phyloP scores from a whole-genome alignment of 2,113 vertebrate species.

The Pseudorectes ferrugineus region DNA sequence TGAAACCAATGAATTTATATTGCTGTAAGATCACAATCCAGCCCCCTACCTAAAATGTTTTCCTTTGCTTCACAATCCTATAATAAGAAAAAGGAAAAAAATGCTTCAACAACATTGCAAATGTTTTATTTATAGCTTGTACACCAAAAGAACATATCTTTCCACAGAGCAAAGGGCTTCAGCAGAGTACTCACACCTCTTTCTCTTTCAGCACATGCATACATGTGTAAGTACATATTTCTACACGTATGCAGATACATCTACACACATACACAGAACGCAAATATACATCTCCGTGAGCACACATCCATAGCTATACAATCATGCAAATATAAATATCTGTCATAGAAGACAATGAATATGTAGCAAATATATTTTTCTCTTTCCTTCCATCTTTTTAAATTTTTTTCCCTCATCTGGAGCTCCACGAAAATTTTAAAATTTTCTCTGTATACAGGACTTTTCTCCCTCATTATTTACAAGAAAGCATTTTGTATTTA shows the following conservation, averaged over 20 bases:
- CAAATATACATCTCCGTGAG: not conserved
- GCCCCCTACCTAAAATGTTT: not conserved
- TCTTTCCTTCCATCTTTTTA: not conserved
- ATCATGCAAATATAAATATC: not conserved
- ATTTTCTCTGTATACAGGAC: not conserved
- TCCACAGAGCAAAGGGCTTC: not conserved
- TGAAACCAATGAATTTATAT: not conserved
- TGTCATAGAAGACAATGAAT: not conserved
- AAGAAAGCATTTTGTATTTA: not conserved
- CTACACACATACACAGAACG: not conserved
- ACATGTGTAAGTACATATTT: not conserved
- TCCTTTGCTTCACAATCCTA: not conserved
- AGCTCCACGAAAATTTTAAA: not conserved
- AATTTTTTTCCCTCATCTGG: not conserved
- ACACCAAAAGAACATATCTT: not conserved
- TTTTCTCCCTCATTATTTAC: not conserved
- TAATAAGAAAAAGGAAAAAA: not conserved
- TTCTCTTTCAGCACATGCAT: not conserved
- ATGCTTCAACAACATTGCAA: not conserved
- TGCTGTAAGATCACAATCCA: not conserved
- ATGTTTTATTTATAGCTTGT: not conserved
- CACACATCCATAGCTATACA: not conserved
- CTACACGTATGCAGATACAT: rapidly evolving
- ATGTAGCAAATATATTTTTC: not conserved
- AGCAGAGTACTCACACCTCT: not conserved